Percentiles rank a stretch among this genome's conserved stretches.
Conservation (phyloP, 2,797 vertebrate species). For the Pseudopleuronectes americanus region DNA sequence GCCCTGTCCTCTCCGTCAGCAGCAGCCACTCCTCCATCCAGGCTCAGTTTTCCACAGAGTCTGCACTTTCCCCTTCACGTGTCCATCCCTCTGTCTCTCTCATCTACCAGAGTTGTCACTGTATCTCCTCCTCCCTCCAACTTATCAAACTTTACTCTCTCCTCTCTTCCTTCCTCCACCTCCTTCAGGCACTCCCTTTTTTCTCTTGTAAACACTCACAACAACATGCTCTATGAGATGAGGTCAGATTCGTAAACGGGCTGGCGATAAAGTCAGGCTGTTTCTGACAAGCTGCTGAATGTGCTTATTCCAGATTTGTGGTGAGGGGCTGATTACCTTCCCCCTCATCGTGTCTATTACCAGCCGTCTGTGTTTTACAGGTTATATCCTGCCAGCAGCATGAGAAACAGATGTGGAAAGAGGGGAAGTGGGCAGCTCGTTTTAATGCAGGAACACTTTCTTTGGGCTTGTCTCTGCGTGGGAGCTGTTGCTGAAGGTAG, state of each 20-base stretch:
- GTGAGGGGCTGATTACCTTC: slow-evolving; percentile 44
- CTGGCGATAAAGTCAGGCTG: slow-evolving; percentile 29
- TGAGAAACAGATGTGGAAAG: slow-evolving; percentile 80
- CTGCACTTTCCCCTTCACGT: slow-evolving; percentile 36
- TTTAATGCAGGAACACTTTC: slow-evolving; percentile 52
- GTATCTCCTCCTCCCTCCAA: slow-evolving; percentile 30
- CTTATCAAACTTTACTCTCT: slow-evolving; percentile 44
- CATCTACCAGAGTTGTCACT: slow-evolving; percentile 8
- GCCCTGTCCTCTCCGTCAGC: slow-evolving; percentile 40
- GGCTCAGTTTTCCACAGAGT: slow-evolving; percentile 45
- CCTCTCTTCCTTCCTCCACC: slow-evolving; percentile 40
- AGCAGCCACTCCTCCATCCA: slow-evolving; percentile 52
- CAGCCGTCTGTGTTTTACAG: slow-evolving; percentile 66
- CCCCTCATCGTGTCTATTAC: slow-evolving; percentile 44
- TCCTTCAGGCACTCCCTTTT: slow-evolving; percentile 54
- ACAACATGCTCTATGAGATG: slow-evolving; percentile 31
- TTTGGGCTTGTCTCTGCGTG: slow-evolving; percentile 39
- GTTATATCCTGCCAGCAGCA: slow-evolving; percentile 75
- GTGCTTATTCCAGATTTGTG: slow-evolving; percentile 51
- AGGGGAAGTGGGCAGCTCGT: slow-evolving; percentile 63
- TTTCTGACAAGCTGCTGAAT: slow-evolving; percentile 47
- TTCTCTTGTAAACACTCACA: slow-evolving; percentile 54
- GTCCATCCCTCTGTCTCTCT: slow-evolving; percentile 28
- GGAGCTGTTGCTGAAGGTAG: slow-evolving; percentile 45
- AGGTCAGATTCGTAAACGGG: slow-evolving; percentile 14